phyloP scores from a whole-genome alignment of 2,888 invertebrate genomes.

The Polyommatus icarus region DNA sequence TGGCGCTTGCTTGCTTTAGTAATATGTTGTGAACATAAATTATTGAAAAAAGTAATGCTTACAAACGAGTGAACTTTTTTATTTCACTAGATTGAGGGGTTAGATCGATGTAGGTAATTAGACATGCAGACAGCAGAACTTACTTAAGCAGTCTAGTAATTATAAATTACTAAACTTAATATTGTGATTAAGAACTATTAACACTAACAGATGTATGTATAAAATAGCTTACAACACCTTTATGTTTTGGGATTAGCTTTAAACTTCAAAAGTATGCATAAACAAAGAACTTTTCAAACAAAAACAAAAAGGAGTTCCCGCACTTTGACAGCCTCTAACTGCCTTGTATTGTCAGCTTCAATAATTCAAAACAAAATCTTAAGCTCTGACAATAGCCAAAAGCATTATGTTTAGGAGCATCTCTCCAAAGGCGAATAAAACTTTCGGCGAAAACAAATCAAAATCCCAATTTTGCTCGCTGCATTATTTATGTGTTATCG shows the following conservation, averaged over 20 bases:
- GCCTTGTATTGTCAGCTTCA: slow-evolving; percentile 55
- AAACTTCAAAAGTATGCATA: neutral
- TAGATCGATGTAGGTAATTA: neutral
- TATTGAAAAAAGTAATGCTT: too few species aligned
- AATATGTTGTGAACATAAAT: neutral
- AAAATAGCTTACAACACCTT: neutral
- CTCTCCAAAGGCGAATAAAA: slow-evolving; percentile 70
- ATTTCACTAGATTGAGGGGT: too few species aligned
- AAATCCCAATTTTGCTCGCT: slow-evolving; percentile 75
- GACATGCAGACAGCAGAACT: too few species aligned
- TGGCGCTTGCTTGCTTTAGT: neutral
- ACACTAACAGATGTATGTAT: neutral
- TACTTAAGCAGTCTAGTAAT: too few species aligned
- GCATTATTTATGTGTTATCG: slow-evolving; percentile 79
- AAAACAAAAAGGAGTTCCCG: neutral
- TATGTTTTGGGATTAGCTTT: neutral
- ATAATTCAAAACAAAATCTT: slow-evolving; percentile 48
- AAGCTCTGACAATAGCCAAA: slow-evolving; percentile 50
- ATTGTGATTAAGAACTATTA: too few species aligned
- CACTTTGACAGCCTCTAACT: slow-evolving; percentile 25
- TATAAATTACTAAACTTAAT: too few species aligned
- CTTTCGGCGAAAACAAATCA: slow-evolving; percentile 78
- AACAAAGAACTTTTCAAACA: neutral
- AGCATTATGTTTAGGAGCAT: slow-evolving; percentile 58
- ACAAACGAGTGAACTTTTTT: too few species aligned